Base-by-base conservation (phyloP, 2,113 vertebrate species). In the Phylloscopus trochiloides region DNA sequence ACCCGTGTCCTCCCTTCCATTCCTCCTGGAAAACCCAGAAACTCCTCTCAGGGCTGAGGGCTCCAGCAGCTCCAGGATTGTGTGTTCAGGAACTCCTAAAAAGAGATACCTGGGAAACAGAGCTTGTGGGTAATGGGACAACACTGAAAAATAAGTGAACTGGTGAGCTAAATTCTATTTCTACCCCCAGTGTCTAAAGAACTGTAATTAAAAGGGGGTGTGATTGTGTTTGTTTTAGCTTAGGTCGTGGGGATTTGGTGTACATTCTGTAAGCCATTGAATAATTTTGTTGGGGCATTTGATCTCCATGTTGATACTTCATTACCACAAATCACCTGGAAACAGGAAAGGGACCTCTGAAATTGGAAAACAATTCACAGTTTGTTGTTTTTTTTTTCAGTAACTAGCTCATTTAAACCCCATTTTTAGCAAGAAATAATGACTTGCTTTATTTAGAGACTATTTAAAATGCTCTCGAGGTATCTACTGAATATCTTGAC, bases 371-470 rank as follows among this genome's bases (percentile, higher is more conserved):
- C 48, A 89, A 91, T 81, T 84, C 57, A 42, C 0, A 5, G 31
- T 61, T 94, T 89, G 87, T 96, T 88, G 45, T 17, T 25, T 25
- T 77, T 86, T 93, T 93, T 88, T 85, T 32, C 61, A 72, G 89
- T 80, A 90, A 94, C 59, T 42, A 62, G 45, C 66, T 90, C 40
- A 62, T 86, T 90, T 26, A 86, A 72, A 70, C 74, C 70, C 47
- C 59, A 14, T 74, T 88, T 92, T 96, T 94, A 96, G 89, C 52
- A 74, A 58, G 73, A 95, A 95, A 71, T 92, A 91, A 94, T 75
- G 73, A 72, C 84, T 94, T 75, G 55, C 72, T 96, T 81, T 95
- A 81, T 94, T 95, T 96, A 95, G 66, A 82, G 86, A 78, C 70
- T 92, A 26, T 80, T 94, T 86, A 45, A 94, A 94, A 89, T 63